These are phyloP conservation scores for Onychostoma macrolepis DNA, from an alignment of 2,113 vertebrate species.

Conservation along the genomic window DNA sequence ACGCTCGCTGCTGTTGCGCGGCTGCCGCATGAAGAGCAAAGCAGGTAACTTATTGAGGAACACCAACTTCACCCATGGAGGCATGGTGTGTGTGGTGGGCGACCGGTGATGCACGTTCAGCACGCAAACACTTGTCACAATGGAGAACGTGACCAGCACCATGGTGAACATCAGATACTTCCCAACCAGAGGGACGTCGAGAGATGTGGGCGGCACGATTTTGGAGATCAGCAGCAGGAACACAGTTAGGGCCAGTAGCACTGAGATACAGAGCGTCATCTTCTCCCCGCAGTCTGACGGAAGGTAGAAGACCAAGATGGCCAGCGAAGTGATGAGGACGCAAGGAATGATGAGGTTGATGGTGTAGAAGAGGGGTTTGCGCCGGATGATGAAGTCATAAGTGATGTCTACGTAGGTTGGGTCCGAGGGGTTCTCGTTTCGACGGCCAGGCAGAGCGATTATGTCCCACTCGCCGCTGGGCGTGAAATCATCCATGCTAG, in stretches of 20 bases:
- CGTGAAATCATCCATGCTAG: constrained; percentile 94
- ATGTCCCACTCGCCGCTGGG: constrained; percentile 97
- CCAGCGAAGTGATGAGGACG: constrained; percentile 92
- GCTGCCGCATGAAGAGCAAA: constrained; percentile 94
- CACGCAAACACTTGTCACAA: constrained; percentile 94
- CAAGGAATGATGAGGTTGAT: constrained; percentile 97
- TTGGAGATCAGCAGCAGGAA: constrained; percentile 97
- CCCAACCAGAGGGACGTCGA: constrained; percentile 92
- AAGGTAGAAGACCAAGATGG: constrained; percentile 95
- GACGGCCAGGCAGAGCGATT: constrained; percentile 86
- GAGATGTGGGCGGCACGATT: constrained; percentile 92
- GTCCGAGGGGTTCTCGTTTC: constrained; percentile 90
- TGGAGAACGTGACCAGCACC: constrained; percentile 97
- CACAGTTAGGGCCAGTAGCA: constrained; percentile 92
- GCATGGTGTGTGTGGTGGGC: constrained; percentile 96
- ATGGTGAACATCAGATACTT: constrained; percentile 99
- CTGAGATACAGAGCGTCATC: constrained; percentile 96
- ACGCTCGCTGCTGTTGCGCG: constrained; percentile 86
- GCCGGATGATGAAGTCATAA: constrained; percentile 93
- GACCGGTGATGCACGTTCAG: constrained; percentile 96
- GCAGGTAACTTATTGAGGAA: constrained; percentile 91
- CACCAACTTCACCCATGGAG: constrained; percentile 90
- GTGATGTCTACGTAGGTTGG: constrained; percentile 96
- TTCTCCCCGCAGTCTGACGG: constrained; percentile 95
- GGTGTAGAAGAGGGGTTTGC: constrained; percentile 95